Conservation (phyloP, 2,888 invertebrate species). For the Mactromeris polynyma region DNA sequence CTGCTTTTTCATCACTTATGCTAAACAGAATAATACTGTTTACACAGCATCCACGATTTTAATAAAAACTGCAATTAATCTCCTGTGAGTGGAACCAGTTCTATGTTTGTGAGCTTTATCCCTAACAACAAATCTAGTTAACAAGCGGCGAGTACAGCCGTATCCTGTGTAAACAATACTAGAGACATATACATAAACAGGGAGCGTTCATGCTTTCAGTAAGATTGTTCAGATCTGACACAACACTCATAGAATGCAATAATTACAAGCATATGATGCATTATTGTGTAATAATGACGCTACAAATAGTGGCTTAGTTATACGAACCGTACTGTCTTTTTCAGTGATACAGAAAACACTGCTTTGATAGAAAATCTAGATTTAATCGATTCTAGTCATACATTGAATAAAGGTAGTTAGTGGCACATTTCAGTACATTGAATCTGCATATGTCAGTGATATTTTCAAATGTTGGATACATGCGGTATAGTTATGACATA, state of each 20-base stretch:
- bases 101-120: background rate
- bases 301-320: background rate
- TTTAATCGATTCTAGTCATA: conserved; percentile 2
- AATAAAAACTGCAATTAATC: conserved; percentile 6
- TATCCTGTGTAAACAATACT: background rate
- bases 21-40: background rate
- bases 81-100: background rate
- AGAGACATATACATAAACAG: background rate
- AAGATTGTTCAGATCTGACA: background rate
- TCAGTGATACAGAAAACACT: background rate
- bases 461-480: background rate
- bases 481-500: background rate
- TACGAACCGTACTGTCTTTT: background rate
- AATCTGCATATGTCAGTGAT: background rate
- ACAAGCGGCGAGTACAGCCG: background rate
- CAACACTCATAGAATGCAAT: background rate
- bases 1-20: background rate
- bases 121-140: background rate
- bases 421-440: background rate
- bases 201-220: background rate
- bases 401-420: conserved; percentile 14
- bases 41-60: background rate
- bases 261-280: background rate
- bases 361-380: background rate
- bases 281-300: background rate